These are phyloP conservation scores for Siderastrea siderea DNA, from an alignment of 92 coral and sea anemone genomes.

Conservation along the genomic window DNA sequence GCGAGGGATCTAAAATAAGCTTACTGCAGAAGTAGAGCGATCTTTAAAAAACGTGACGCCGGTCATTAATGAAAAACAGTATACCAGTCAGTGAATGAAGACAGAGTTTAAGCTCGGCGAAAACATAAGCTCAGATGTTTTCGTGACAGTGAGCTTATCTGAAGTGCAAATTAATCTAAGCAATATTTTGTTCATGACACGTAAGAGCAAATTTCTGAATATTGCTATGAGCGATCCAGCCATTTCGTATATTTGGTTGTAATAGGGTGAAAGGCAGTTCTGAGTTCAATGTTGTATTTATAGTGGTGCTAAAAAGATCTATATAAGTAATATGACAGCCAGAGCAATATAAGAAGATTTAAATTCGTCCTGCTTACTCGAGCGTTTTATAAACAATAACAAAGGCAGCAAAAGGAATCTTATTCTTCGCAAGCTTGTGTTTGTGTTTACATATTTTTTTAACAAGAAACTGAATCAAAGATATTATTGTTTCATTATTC, in stretches of 20 bases:
- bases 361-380: conserved; percentile 4
- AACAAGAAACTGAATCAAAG: not conserved
- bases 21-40: not conserved
- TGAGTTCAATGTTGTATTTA: not conserved
- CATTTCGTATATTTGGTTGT: not conserved
- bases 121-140: not conserved
- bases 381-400: conserved; percentile 13
- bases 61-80: not conserved
- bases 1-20: not conserved
- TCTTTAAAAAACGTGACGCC: not conserved
- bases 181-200: not conserved
- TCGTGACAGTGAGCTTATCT: conserved; percentile 21
- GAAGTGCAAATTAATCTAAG: not conserved
- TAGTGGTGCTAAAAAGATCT: not conserved
- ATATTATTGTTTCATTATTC: not conserved
- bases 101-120: not conserved
- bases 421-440: not conserved
- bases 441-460: not conserved
- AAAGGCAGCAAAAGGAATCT: not conserved
- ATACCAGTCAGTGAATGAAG: not conserved
- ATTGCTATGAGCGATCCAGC: not conserved
- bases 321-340: too few species aligned
- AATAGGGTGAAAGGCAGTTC: not conserved
- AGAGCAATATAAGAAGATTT: not conserved
- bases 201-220: not conserved